Percentiles rank a stretch among this genome's conserved stretches.
These are phyloP conservation scores for Paratrypauchen microcephalus DNA, from an alignment of 2,797 vertebrate genomes.

Conservation along the genomic window DNA sequence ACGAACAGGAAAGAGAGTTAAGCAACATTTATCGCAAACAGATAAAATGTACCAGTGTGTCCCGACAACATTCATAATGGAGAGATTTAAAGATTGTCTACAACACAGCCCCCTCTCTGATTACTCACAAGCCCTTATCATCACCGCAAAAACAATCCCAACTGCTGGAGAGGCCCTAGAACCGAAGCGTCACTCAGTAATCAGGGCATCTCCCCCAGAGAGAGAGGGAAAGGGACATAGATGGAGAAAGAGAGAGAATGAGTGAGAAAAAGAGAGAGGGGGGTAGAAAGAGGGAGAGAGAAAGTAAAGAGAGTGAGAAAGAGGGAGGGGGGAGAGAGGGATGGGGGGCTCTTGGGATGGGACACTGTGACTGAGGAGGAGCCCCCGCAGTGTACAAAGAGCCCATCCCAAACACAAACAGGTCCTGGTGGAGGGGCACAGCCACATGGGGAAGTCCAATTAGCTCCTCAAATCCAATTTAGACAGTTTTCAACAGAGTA, in stretches of 20 bases:
- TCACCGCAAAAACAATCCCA: slow-evolving; percentile 70
- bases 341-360: slow-evolving; percentile 19
- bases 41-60: slow-evolving; percentile 41
- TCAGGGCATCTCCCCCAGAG: slow-evolving; percentile 78
- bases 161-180: slow-evolving; percentile 71
- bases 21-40: slow-evolving; percentile 37
- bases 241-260: background rate
- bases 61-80: slow-evolving; percentile 49
- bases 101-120: slow-evolving; percentile 52
- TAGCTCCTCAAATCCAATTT: background rate
- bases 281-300: slow-evolving; percentile 49
- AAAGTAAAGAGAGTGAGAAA: background rate
- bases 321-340: background rate
- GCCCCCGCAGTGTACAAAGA: slow-evolving; percentile 61
- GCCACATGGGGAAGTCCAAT: slow-evolving; percentile 31
- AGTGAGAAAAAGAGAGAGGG: slow-evolving; percentile 40
- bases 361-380: slow-evolving; percentile 53
- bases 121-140: slow-evolving; percentile 68
- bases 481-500: background rate
- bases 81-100: slow-evolving; percentile 59
- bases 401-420: slow-evolving; percentile 31
- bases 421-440: slow-evolving; percentile 39
- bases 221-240: slow-evolving; percentile 33
- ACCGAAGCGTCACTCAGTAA: slow-evolving; percentile 72
- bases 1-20: slow-evolving; percentile 26